Evolutionary conservation across 1,140 invertebrate species (phyloP), one percentile per base, ranked within the genome.

Genomic region (Polyergus mexicanus): DNA sequence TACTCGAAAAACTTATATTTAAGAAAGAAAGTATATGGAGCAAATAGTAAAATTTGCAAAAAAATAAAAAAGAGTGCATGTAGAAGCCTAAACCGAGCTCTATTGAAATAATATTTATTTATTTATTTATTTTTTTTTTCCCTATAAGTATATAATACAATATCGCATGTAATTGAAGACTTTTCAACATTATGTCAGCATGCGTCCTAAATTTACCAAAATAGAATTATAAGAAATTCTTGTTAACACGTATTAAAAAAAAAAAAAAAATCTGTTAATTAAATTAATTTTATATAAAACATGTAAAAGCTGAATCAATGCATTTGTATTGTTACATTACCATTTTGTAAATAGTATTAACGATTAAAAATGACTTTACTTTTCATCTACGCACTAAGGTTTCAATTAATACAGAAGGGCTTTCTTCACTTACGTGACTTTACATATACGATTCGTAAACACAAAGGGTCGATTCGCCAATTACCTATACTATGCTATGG

Each of bases 381-480:
- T 58, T 58, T 32, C 54, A 22, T 13, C 19, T 16, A 75, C 16
- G 51, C 19, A 56, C 7, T 56, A 58, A 13, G 8, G 1, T 25
- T 8, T 22, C 41, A 78, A 78, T 78, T 78, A 78, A 19, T 51
- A 66, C 32, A 65, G 8, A 19, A 38, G 7, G 62, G 4, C 4
- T n/a, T 65, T 3, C 19, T 0, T 66, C 28, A 19, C 41, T 6
- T 13, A 5, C 28, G 13, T n/a, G 41, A 65, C 38, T 38, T 66
- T 65, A 32, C 25, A 44, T 60, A n/a, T 32, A 19, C 19, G 25
- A 65, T 19, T 35, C 19, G 25, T 65, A 25, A 41, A 77, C 7
- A 35, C 7, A 35, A 66, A 78, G 60, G 38, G 6, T 8, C n/a
- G 75, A 78, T 78, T 51, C 35, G 13, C 41, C 28, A 77, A 77